phyloP scores from a whole-genome alignment of 2,888 invertebrate species.

The Hecatera dysodea region DNA sequence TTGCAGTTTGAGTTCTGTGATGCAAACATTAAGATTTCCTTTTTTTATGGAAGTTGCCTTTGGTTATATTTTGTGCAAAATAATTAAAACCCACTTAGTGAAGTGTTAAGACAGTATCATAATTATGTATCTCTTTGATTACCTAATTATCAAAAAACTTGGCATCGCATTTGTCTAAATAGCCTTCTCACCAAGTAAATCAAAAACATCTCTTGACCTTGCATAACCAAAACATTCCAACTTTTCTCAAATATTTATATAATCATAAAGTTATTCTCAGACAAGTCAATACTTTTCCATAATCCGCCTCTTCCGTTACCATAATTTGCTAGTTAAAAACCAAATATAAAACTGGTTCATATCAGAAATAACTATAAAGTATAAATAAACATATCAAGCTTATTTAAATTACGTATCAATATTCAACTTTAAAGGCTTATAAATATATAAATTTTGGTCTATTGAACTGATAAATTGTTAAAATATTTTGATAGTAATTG shows the following conservation, averaged over 20 bases:
- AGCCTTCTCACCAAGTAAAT: not conserved
- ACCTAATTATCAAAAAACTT: not conserved
- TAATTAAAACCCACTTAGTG: not conserved
- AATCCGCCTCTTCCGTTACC: slow-evolving; percentile 37
- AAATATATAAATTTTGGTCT: slow-evolving; percentile 9
- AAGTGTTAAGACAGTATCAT: too few species aligned
- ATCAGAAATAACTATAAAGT: slow-evolving; percentile 46
- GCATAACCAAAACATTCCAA: not conserved
- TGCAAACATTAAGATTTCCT: not conserved
- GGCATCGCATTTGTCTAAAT: too few species aligned
- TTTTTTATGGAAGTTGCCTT: not conserved
- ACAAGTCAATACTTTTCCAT: slow-evolving; percentile 28
- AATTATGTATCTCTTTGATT: too few species aligned
- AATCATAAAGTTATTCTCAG: slow-evolving; percentile 24
- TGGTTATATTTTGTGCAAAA: not conserved
- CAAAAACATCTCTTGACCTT: not conserved
- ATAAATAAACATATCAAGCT: slow-evolving; percentile 50
- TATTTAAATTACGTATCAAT: slow-evolving; percentile 40
- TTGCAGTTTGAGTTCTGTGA: slow-evolving; percentile 30
- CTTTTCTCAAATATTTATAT: slow-evolving; percentile 22
- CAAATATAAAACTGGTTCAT: slow-evolving; percentile 47
- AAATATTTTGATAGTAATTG: slow-evolving; percentile 43
- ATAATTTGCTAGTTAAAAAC: slow-evolving; percentile 45
- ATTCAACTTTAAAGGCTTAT: slow-evolving; percentile 25
- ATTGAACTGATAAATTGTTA: slow-evolving; percentile 30